phyloP scores from a whole-genome alignment of 2,797 vertebrate genomes.

The Oceanodroma leucorhoa region DNA sequence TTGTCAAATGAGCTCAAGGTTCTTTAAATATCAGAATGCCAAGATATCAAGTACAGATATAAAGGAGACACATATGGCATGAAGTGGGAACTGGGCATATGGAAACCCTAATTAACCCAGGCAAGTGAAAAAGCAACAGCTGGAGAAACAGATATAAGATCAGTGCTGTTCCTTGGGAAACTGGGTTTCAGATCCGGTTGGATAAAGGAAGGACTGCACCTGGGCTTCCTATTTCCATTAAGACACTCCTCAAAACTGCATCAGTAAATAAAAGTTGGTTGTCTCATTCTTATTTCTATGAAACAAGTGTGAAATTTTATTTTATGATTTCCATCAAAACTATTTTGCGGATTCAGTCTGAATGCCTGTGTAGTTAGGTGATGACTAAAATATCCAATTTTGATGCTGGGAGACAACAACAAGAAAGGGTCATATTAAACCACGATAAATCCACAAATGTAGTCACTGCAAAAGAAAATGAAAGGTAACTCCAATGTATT shows the following conservation, averaged over 20 bases:
- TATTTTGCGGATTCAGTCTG: not conserved
- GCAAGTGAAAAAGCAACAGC: conserved; percentile 42
- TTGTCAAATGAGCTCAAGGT: not conserved
- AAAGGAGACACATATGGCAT: conserved; percentile 20
- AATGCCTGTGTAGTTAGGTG: not conserved
- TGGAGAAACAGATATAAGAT: conserved; percentile 35
- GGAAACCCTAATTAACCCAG: conserved; percentile 36
- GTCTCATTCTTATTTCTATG: not conserved
- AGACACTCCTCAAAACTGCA: not conserved
- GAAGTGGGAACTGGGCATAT: conserved; percentile 33
- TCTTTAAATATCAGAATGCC: conserved; percentile 27
- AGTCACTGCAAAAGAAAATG: not conserved
- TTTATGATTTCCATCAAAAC: not conserved
- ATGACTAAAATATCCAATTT: not conserved
- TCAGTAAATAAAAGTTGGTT: not conserved
- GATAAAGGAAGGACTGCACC: not conserved
- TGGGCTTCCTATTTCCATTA: not conserved
- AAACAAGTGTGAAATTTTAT: not conserved
- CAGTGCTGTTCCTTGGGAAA: not conserved
- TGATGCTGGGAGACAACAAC: not conserved
- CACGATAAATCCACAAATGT: not conserved
- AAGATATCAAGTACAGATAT: conserved; percentile 21
- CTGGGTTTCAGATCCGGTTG: not conserved
- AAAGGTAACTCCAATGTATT: not conserved
- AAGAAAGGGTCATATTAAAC: not conserved